phyloP scores from a whole-genome alignment of 2,113 vertebrate genomes.

The Bos javanicus region DNA sequence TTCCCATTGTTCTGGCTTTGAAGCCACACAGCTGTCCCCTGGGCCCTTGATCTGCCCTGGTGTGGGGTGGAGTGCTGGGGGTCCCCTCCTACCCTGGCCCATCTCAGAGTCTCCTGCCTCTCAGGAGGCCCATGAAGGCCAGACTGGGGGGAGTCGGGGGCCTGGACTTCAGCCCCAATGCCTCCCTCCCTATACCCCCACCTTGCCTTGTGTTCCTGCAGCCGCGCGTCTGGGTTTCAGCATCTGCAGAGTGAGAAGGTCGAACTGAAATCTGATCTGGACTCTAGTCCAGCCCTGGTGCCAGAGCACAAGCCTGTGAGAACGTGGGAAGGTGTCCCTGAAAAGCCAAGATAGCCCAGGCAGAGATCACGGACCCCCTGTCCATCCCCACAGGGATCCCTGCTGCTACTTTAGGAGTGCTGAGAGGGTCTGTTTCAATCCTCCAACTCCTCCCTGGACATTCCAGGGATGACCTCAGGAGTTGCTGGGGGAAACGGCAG shows the following conservation, averaged over 20 bases:
- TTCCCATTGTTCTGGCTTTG: background rate
- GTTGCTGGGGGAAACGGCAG: conserved; percentile 55
- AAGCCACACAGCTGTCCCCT: fast-evolving
- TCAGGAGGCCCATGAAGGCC: background rate
- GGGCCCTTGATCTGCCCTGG: background rate
- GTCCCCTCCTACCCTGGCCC: background rate
- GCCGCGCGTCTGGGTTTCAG: background rate
- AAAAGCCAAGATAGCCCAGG: background rate
- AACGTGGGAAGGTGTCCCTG: background rate
- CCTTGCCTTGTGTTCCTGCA: background rate
- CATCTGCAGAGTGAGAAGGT: background rate
- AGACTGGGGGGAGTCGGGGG: fast-evolving
- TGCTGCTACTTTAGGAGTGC: background rate
- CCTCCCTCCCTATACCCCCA: background rate
- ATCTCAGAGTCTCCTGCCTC: background rate
- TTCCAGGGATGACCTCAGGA: conserved; percentile 39
- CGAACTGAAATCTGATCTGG: background rate
- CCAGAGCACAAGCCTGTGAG: background rate
- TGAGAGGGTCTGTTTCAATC: background rate
- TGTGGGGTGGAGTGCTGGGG: background rate
- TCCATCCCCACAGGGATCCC: background rate
- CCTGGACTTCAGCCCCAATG: background rate
- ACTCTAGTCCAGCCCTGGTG: background rate
- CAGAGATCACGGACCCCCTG: background rate
- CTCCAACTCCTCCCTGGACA: background rate